Conservation (phyloP, 2,888 invertebrate genomes). For the Sericinus montela region DNA sequence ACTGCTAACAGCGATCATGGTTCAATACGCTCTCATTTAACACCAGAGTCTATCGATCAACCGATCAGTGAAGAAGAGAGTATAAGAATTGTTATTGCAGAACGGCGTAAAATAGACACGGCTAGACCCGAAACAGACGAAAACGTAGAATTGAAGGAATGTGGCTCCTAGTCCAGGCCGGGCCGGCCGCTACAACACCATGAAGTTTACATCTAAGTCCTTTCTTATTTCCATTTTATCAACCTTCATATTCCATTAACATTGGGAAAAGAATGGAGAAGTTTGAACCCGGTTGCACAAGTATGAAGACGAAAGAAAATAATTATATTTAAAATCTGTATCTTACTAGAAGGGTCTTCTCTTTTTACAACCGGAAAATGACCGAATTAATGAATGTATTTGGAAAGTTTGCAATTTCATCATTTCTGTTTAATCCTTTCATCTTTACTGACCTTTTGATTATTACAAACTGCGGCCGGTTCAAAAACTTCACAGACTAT, state of each 20-base stretch:
- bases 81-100: conserved; percentile 81
- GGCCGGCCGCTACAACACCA: conserved; percentile 76
- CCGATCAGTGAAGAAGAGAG: conserved; percentile 71
- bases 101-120: conserved; percentile 79
- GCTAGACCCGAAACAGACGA: conserved; percentile 55
- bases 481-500: conserved; percentile 64
- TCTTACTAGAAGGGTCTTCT: conserved; percentile 5
- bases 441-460: background rate
- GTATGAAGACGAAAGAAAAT: conserved; percentile 36
- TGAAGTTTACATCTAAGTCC: conserved; percentile 68
- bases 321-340: conserved; percentile 17
- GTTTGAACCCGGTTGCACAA: conserved; percentile 66
- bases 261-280: conserved; percentile 52
- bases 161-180: conserved; percentile 74
- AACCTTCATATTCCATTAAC: conserved; percentile 38
- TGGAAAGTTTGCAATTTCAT: conserved; percentile 34
- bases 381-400: conserved; percentile 29
- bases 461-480: conserved; percentile 63
- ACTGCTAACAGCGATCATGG: conserved; percentile 44
- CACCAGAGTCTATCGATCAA: conserved; percentile 41
- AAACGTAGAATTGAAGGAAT: conserved; percentile 61
- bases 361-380: conserved; percentile 8
- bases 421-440: conserved; percentile 33
- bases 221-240: conserved; percentile 29
- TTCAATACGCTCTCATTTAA: conserved; percentile 39